Evolutionary conservation across 1,140 invertebrate species (phyloP), one percentile per base, ranked within the genome.

Genomic region (Zeugodacus cucurbitae): DNA sequence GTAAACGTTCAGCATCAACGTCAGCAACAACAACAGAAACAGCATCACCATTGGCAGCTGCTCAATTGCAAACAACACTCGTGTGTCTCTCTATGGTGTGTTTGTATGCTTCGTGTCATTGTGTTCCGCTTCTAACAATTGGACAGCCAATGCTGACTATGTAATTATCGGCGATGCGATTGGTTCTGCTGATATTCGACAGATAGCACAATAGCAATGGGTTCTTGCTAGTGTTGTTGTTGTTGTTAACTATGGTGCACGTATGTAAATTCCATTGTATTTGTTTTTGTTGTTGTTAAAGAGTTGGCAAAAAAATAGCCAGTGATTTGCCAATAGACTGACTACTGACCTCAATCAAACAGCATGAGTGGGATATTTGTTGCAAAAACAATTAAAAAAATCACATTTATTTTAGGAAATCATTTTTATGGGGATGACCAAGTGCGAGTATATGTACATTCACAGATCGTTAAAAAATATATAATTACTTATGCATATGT

Each of bases 71-170:
- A 2, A 11, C 48, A 54, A 17, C 1, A 54, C 11, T 54, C 14
- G 48, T 14, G 11, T 54, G 11, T 74, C 3, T 37, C 4, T 67
- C n/a, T n/a, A n/a, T n/a, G n/a, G 14, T 70, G 29, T 59, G 4
- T 59, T 6, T n/a, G 26, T 70, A 10, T 29, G 29, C 32, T 14
- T 74, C 74, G 74, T 82, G 74, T 82, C 74, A 82, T 82, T 82
- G 37, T 82, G 74, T 82, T 82, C 74, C 74, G 74, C n/a, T 82
- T 82, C 74, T 48, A 82, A 82, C 74, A 82, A 82, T 82, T 82
- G 74, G 74, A 82, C 74, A 82, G 74, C 41, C 74, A 3, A 48
- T n/a, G 37, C 74, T 7, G 34, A 48, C 74, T 48, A 11, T 82
- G 74, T 82, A 82, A 82, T 82, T 82, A 82, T 82, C 74, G 44